Evolutionary conservation across 2,797 vertebrate species (phyloP), one percentile per base, ranked within the genome.

Genomic region (Adelosebastes latens): DNA sequence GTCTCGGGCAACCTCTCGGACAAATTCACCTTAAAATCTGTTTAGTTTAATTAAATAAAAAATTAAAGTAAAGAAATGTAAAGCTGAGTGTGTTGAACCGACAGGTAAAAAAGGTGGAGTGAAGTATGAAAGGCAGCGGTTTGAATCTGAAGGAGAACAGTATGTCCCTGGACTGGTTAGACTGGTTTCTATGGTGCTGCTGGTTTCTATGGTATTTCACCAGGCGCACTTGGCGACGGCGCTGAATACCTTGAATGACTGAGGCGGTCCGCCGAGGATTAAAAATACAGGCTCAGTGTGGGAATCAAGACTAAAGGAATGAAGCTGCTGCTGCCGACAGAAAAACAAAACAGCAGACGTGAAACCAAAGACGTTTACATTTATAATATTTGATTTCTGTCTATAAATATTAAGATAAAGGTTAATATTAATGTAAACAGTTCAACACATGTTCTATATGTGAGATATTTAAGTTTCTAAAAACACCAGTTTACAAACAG

Each of bases 121-220:
- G 62, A 36, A 0, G 12, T 2, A 14, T 22, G 56, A 59, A 11
- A n/a, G 24, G 59, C 27, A 27, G 25, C 0, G 22, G 60, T 36
- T 36, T 32, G 22, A 14, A 52, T 53, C 6, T 24, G 46, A 52
- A 32, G 64, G 22, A 67, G 67, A 78, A 64, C 83, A 77, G 36
- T 1, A 12, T 80, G 87, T 82, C 74, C 74, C 86, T 49, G 67
- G 72, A 89, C 86, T 71, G 87, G 88, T 79, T 80, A 0, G 55
- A 80, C 84, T 88, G 91, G 89, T 92, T 92, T 89, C 86, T 88
- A 85, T 88, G 87, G 90, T 18, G 75, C 83, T 67, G 56, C 68
- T 77, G 80, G 87, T 90, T 86, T 80, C 80, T 88, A 77, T 88
- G 88, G 88, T 60, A 10, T 49, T 71, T 69, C 75, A 75, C 72